Conservation (phyloP, 2,888 invertebrate genomes). For the Drosophila paracracens region DNA sequence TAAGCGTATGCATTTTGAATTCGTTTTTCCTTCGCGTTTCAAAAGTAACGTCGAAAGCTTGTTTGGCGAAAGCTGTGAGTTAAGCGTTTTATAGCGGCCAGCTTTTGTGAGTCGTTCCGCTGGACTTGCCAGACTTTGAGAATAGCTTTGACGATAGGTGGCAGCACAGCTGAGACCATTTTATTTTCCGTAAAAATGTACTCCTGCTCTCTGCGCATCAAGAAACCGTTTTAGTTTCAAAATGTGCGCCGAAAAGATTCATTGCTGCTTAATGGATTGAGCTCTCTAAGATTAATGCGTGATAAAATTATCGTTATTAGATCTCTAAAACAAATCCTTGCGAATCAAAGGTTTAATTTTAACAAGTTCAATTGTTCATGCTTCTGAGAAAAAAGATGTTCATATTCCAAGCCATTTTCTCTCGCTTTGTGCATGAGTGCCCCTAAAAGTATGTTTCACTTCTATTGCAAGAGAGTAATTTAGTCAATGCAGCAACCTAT, state of each 20-base stretch:
- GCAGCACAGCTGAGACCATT: constrained; percentile 4
- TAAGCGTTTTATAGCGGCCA: constrained; percentile 3
- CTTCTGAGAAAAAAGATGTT: not conserved
- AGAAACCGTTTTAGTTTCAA: not conserved
- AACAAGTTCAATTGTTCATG: not conserved
- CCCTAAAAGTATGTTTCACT: not conserved
- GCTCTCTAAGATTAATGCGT: not conserved
- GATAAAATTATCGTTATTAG: not conserved
- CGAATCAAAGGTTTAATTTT: not conserved
- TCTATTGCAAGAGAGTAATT: not conserved
- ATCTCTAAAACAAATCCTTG: not conserved
- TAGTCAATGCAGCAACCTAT: not conserved
- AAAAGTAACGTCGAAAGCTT: constrained; percentile 25
- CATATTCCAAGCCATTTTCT: not conserved
- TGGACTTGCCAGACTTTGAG: not conserved
- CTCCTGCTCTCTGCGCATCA: not conserved
- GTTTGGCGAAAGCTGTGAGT: not conserved
- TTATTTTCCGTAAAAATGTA: not conserved
- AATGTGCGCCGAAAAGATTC: not conserved
- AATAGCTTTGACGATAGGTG: constrained; percentile 2
- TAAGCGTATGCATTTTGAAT: not conserved
- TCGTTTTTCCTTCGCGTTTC: not conserved
- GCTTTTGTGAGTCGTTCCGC: constrained; percentile 6
- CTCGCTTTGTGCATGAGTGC: not conserved
- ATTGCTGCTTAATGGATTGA: not conserved